Evolutionary conservation across 2,113 vertebrate genomes (phyloP).

Genomic region (Cyanoderma ruficeps): DNA sequence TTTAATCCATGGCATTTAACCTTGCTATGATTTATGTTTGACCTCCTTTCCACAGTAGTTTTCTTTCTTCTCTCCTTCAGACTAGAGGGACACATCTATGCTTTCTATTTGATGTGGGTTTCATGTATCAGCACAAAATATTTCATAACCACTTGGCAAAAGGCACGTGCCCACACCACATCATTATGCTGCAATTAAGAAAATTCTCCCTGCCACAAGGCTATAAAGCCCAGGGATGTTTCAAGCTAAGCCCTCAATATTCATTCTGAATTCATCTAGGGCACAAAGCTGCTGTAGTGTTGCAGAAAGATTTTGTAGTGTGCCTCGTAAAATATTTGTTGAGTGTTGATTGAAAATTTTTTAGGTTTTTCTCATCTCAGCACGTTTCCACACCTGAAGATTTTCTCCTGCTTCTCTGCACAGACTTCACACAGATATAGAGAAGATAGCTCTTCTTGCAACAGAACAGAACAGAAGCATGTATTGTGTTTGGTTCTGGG

Average conservation of each 20-base stretch:
- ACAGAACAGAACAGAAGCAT: not conserved
- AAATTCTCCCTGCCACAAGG: not conserved
- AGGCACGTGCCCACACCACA: slow-evolving; percentile 9
- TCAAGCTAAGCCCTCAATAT: not conserved
- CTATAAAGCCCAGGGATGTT: not conserved
- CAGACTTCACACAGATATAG: not conserved
- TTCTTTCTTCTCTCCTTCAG: not conserved
- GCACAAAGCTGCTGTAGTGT: not conserved
- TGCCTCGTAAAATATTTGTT: not conserved
- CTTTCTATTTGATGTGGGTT: slow-evolving; percentile 28
- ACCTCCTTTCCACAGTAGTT: not conserved
- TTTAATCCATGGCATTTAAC: not conserved
- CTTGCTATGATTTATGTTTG: not conserved
- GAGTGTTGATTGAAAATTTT: not conserved
- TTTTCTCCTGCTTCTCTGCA: not conserved
- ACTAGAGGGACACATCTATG: not conserved
- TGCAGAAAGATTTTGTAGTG: not conserved
- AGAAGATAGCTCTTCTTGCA: not conserved
- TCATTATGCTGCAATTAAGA: slow-evolving; percentile 36
- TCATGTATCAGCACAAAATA: slow-evolving; percentile 4
- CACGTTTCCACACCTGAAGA: not conserved
- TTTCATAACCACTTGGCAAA: slow-evolving; percentile 28
- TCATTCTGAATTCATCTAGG: not conserved
- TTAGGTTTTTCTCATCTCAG: not conserved
- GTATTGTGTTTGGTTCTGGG: not conserved